Evolutionary conservation across 2,113 vertebrate genomes (phyloP).

Genomic region (Ammodytes dubius): DNA sequence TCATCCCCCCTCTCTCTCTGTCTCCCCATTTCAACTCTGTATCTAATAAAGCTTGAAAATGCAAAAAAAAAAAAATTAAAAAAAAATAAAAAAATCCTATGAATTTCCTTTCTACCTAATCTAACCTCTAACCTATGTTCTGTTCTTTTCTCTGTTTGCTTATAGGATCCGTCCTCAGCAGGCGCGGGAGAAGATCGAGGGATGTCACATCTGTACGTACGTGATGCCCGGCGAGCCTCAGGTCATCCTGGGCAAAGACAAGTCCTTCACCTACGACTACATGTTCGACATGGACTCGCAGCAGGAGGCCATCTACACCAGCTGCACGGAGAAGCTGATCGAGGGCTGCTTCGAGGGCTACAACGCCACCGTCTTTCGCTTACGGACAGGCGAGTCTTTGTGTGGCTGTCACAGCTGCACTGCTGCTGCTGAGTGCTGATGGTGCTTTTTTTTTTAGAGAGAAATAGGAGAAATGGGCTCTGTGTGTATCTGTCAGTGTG

Average conservation of each 20-base stretch:
- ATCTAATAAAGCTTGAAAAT: too few species aligned
- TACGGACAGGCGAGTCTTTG: constrained; percentile 93
- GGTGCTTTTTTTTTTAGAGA: neutral
- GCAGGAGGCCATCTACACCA: constrained; percentile 91
- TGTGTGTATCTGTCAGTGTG: neutral
- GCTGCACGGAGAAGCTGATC: constrained; percentile 95
- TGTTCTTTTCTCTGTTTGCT: neutral
- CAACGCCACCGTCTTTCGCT: constrained; percentile 97
- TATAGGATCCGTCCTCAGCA: constrained; percentile 95
- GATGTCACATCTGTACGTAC: constrained; percentile 97
- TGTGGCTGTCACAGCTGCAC: constrained; percentile 17
- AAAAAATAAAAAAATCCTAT: too few species aligned
- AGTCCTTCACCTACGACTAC: constrained; percentile 97
- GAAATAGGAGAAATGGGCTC: neutral
- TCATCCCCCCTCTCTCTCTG: too few species aligned
- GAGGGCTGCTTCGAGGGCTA: constrained; percentile 98
- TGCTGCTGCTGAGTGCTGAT: neutral
- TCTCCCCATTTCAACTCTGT: too few species aligned
- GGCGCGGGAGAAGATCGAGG: constrained; percentile 96
- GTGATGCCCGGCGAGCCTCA: constrained; percentile 96
- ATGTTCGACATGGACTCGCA: constrained; percentile 94
- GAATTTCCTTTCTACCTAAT: too few species aligned
- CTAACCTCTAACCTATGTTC: neutral
- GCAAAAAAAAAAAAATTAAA: too few species aligned
- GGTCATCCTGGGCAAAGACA: constrained; percentile 97